Conservation (phyloP, 2,113 vertebrate species). For the Amazona vittata region DNA sequence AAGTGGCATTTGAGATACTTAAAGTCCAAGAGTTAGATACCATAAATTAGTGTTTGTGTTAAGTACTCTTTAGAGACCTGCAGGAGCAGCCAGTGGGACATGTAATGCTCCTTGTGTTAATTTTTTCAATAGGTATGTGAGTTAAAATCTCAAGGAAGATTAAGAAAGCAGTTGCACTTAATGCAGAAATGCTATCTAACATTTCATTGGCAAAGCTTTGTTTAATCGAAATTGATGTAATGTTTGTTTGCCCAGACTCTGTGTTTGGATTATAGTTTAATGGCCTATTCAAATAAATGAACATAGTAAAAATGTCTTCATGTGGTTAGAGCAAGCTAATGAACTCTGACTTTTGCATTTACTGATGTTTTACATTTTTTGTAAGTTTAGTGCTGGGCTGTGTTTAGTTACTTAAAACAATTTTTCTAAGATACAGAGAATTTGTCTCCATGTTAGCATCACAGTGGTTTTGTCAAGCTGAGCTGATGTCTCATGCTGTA, state of each 20-base stretch:
- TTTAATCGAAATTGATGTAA: background rate
- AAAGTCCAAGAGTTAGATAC: background rate
- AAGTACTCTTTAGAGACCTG: conserved; percentile 1
- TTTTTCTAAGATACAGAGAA: background rate
- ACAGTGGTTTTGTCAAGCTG: background rate
- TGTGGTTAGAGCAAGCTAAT: background rate
- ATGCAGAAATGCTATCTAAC: background rate
- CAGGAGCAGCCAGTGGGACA: background rate
- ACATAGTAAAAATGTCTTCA: background rate
- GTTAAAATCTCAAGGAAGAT: background rate
- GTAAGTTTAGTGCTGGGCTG: background rate
- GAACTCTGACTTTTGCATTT: background rate
- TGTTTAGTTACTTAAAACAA: background rate
- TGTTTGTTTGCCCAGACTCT: background rate
- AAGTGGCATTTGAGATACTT: conserved; percentile 22
- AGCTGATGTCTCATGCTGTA: background rate
- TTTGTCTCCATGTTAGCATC: background rate
- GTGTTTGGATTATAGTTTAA: background rate
- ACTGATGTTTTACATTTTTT: background rate
- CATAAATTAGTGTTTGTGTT: conserved; percentile 6
- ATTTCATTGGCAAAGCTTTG: background rate
- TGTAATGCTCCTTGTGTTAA: background rate
- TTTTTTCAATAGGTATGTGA: background rate
- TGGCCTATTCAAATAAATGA: background rate
- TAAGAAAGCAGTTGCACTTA: background rate